Evolutionary conservation across 2,113 vertebrate genomes (phyloP), one percentile per base, ranked within the genome.

Genomic region (Paraplagusia blochii): DNA sequence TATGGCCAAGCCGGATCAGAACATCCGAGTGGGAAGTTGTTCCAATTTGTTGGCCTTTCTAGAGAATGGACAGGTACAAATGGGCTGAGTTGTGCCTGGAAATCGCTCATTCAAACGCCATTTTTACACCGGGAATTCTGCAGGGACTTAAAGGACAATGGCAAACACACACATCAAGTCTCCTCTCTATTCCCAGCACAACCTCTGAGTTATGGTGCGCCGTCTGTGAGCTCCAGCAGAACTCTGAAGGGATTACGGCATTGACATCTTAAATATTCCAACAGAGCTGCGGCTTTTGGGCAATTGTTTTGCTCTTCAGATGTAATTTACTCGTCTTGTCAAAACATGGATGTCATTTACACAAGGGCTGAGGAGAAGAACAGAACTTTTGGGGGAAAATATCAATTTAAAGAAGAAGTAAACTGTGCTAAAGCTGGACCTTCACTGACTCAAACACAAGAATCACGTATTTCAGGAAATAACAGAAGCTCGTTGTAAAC

Each of bases 1-100:
- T 53, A 74, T 89, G 81, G 72, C 76, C 89, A 87, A 81, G 81
- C 76, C 77, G 80, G 81, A 83, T 86, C 85, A 74, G 60, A 66
- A 72, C 53, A 75, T 69, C 77, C 79, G 79, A 74, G 62, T 3
- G 18, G 33, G 38, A 69, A 75, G 80, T 64, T 57, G 43, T 66
- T 83, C 65, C 81, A 77, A 81, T 89, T 87, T 83, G 82, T 86
- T 77, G 66, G 56, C 68, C 76, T 69, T 82, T 73, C 62, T 51
- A 53, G 65, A 77, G 83, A 79, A 49, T 52, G 56, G 83, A 88
- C 85, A 81, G 79, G 81, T 85, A 88, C 81, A 88, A 86, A 90
- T 84, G 66, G 60, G 45, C 61, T 14, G 1, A 43, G 74, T 17
- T 12, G 55, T 38, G 52, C 46, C 72, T 58, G 53, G 55, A 68